phyloP scores from a whole-genome alignment of 2,113 vertebrate genomes.

The Paratilapia polleni region DNA sequence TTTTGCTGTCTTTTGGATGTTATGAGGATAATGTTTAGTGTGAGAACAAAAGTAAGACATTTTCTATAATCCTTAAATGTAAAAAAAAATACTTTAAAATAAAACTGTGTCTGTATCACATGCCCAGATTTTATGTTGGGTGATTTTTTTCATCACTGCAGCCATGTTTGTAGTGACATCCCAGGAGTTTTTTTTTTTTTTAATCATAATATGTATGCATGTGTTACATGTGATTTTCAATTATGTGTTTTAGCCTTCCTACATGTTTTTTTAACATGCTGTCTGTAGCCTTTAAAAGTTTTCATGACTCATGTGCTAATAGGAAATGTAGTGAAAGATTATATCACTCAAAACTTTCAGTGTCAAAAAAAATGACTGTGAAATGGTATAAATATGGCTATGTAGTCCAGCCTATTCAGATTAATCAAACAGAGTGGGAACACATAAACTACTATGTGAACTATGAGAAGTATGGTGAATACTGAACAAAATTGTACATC shows the following conservation, averaged over 20 bases:
- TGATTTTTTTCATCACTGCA: neutral
- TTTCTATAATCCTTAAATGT: slow-evolving; percentile 14
- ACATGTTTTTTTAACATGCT: no score
- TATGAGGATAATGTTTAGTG: slow-evolving; percentile 17
- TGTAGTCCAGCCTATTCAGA: neutral
- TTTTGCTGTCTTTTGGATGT: slow-evolving; percentile 31
- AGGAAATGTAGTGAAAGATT: no score
- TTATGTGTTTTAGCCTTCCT: no score
- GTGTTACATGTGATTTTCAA: no score
- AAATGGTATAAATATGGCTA: neutral
- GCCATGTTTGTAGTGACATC: neutral
- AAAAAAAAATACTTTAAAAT: neutral
- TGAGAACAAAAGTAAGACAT: slow-evolving; percentile 36
- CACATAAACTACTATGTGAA: neutral
- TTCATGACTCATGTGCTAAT: no score
- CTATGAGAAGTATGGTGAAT: neutral
- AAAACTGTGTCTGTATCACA: neutral
- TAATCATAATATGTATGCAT: no score
- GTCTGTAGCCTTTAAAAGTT: no score
- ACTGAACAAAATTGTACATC: neutral
- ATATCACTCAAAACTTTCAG: no score
- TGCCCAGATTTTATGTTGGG: neutral
- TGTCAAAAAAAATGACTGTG: no score
- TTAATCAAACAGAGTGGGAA: neutral
- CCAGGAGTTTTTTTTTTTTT: no score